Evolutionary conservation across 2,797 vertebrate species (phyloP).

Genomic region (Gymnodraco acuticeps): DNA sequence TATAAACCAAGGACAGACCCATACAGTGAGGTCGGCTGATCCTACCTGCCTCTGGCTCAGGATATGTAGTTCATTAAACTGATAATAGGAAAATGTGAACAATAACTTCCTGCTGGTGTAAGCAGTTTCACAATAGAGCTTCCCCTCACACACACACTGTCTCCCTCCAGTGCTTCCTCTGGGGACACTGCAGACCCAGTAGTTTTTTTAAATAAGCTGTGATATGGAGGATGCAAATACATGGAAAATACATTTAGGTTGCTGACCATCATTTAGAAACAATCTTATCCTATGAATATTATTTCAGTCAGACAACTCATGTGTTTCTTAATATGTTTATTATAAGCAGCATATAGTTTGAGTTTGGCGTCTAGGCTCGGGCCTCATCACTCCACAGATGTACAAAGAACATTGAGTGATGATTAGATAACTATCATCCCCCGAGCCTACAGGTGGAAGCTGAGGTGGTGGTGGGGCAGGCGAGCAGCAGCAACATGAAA

Average conservation of each 20-base stretch:
- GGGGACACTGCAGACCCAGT: conserved; percentile 50
- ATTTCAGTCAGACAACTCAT: no score
- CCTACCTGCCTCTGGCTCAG: conserved; percentile 38
- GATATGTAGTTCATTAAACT: conserved; percentile 54
- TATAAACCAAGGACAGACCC: conserved; percentile 54
- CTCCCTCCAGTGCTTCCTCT: conserved; percentile 31
- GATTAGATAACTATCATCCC: no score
- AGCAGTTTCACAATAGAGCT: conserved; percentile 48
- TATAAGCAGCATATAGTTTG: no score
- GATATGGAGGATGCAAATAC: conserved; percentile 13
- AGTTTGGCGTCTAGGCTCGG: no score
- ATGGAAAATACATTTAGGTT: neutral
- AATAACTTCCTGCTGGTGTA: conserved; percentile 48
- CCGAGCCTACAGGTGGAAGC: no score
- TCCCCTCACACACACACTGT: conserved; percentile 29
- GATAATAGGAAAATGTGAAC: conserved; percentile 64
- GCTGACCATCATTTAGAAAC: conserved; percentile 15
- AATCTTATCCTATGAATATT: neutral
- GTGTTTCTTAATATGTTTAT: no score
- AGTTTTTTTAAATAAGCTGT: conserved; percentile 34
- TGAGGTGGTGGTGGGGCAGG: no score
- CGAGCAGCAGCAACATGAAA: no score
- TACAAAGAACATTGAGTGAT: no score
- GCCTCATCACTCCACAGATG: no score
- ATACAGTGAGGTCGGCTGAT: conserved; percentile 37